These are phyloP conservation scores for Sturnus vulgaris DNA, from an alignment of 2,113 vertebrate species.

Conservation along the genomic window DNA sequence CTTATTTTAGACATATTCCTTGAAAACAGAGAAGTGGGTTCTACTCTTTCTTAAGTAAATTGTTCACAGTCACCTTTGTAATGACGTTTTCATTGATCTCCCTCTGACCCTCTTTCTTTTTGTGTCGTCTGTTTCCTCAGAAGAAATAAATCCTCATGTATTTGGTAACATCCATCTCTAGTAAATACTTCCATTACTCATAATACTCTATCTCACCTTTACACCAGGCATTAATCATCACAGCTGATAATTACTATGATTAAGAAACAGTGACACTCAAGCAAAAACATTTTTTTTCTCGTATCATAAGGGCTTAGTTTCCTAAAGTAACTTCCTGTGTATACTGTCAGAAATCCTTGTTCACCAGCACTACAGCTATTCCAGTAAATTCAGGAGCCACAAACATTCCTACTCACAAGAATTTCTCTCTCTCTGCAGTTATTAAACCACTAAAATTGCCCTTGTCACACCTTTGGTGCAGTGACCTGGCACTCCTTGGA, in stretches of 20 bases:
- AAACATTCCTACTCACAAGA: background rate
- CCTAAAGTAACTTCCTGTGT: background rate
- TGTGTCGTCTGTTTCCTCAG: background rate
- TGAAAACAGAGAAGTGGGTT: background rate
- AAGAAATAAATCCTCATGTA: background rate
- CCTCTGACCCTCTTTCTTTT: background rate
- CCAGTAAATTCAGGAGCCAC: background rate
- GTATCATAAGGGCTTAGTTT: background rate
- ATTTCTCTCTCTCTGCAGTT: background rate
- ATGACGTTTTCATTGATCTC: background rate
- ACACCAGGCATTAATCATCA: background rate
- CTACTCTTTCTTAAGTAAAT: background rate
- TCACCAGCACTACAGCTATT: background rate
- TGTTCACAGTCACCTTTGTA: background rate
- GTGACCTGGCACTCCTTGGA: background rate
- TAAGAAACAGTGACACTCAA: background rate
- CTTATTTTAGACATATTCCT: background rate
- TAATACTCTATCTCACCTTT: background rate
- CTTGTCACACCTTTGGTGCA: background rate
- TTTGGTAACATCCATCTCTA: background rate
- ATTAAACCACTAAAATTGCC: background rate
- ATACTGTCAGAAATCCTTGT: background rate
- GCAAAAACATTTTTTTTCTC: background rate
- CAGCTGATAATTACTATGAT: background rate
- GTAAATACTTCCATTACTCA: background rate